Conservation (phyloP, 1,140 invertebrate genomes). For the Asbolus verrucosus region DNA sequence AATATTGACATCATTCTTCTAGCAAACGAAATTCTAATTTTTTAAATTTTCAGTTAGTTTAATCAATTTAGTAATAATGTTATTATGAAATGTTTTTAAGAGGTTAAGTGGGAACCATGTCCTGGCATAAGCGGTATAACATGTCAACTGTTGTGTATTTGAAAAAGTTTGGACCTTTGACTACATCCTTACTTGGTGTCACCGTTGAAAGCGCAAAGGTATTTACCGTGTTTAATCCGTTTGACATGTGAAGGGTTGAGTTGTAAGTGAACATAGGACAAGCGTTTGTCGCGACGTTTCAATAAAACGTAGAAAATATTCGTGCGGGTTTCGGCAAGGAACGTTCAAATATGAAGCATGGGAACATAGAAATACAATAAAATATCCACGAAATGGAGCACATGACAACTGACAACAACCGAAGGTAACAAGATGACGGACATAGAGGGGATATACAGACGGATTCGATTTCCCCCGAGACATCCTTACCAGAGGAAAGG, state of each 20-base stretch:
- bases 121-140: background rate
- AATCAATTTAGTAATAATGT: too few relatives aligned
- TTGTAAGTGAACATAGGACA: conserved; percentile 14
- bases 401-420: conserved; percentile 48
- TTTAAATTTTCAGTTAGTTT: too few relatives aligned
- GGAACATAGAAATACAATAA: conserved; percentile 42
- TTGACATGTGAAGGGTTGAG: background rate
- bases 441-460: conserved; percentile 42
- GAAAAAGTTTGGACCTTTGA: conserved; percentile 6
- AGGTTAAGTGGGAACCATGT: too few relatives aligned
- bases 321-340: too few relatives aligned
- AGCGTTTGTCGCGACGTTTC: conserved; percentile 5
- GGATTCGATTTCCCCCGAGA: conserved; percentile 48
- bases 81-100: too few relatives aligned
- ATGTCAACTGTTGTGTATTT: conserved; percentile 1
- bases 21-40: too few relatives aligned
- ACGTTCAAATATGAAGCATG: conserved; percentile 4
- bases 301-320: background rate
- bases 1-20: too few relatives aligned
- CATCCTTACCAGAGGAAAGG: conserved; percentile 41
- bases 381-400: conserved; percentile 40
- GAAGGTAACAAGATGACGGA: conserved; percentile 50
- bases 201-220: conserved; percentile 20
- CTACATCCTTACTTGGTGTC: conserved; percentile 9
- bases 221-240: conserved; percentile 5